Evolutionary conservation across 1,140 invertebrate genomes (phyloP).

Genomic region (Eumeta japonica): DNA sequence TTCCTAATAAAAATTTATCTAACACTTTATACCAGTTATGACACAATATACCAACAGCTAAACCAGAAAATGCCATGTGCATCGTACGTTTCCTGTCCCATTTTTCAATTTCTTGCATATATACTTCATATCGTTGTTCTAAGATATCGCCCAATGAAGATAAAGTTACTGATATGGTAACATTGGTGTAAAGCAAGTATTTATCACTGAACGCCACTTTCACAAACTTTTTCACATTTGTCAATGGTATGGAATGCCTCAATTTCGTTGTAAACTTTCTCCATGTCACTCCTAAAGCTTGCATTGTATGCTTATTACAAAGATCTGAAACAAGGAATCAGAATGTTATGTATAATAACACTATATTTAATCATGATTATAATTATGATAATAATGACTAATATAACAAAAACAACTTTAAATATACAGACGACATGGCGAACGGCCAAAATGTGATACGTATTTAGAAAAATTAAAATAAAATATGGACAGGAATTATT

Average conservation of each 20-base stretch:
- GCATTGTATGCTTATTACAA: conserved; percentile 34
- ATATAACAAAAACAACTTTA: no score
- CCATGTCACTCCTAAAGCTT: conserved; percentile 31
- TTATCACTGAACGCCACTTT: conserved; percentile 66
- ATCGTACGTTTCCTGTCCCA: conserved; percentile 69
- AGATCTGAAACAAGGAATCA: no score
- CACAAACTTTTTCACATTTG: conserved; percentile 22
- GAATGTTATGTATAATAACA: no score
- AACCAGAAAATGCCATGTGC: conserved; percentile 79
- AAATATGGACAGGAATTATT: no score
- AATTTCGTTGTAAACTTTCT: conserved; percentile 30
- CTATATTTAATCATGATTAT: no score
- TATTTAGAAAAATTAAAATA: no score
- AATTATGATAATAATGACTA: no score
- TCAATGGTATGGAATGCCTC: conserved; percentile 13
- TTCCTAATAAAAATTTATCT: conserved; percentile 69
- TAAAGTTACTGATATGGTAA: conserved; percentile 75
- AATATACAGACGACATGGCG: no score
- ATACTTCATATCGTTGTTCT: conserved; percentile 83
- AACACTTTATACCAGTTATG: conserved; percentile 75
- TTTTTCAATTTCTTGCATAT: conserved; percentile 60
- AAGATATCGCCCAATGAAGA: conserved; percentile 78
- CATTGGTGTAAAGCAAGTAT: conserved; percentile 82
- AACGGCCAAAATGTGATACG: no score
- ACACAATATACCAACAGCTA: conserved; percentile 77